phyloP scores from a whole-genome alignment of 2,113 vertebrate genomes.

The Diphyllodes magnificus region DNA sequence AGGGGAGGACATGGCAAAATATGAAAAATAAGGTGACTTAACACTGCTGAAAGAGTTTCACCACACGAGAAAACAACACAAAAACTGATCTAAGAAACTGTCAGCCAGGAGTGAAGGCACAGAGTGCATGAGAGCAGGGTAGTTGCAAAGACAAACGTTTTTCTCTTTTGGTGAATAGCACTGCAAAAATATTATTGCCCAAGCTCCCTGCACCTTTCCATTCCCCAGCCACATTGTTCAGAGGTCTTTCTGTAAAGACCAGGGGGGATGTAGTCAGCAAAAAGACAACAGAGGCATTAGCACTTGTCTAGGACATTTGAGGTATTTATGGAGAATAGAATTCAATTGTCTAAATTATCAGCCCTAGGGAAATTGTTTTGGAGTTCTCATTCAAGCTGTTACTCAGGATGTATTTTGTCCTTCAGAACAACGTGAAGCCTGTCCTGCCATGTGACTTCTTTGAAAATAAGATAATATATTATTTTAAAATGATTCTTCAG shows the following conservation, averaged over 20 bases:
- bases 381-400: background rate
- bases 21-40: background rate
- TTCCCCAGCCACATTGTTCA: background rate
- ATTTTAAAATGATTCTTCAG: background rate
- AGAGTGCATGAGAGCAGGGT: rapidly evolving
- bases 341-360: background rate
- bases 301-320: background rate
- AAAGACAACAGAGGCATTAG: background rate
- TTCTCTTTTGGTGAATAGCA: background rate
- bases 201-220: background rate
- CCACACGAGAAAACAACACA: background rate
- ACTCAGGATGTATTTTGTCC: background rate
- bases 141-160: background rate
- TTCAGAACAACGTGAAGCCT: background rate
- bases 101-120: background rate
- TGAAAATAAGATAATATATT: background rate
- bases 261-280: background rate
- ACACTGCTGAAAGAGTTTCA: background rate
- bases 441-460: background rate
- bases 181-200: background rate
- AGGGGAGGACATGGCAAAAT: background rate
- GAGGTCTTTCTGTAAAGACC: background rate
- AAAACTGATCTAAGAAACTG: background rate
- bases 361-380: background rate
- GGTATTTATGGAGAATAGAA: background rate